phyloP scores from a whole-genome alignment of 1,140 invertebrate species.

The Andricus grossulariae region DNA sequence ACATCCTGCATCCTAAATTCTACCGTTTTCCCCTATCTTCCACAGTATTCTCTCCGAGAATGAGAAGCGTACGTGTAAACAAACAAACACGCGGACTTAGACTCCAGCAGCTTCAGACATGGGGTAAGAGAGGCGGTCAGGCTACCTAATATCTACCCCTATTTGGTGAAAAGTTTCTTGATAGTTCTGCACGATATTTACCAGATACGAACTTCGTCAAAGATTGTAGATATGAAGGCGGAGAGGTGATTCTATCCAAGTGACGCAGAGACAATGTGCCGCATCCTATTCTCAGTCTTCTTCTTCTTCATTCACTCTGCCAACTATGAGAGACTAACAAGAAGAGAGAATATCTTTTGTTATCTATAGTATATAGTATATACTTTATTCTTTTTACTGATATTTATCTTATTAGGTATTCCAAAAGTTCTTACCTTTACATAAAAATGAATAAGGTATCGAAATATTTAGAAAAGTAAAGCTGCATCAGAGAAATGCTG shows the following conservation, averaged over 20 bases:
- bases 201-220: slow-evolving; percentile 44
- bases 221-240: slow-evolving; percentile 41
- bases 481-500: neutral
- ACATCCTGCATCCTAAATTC: neutral
- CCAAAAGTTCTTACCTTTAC: too few species aligned
- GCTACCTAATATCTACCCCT: slow-evolving; percentile 5
- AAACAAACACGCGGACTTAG: slow-evolving; percentile 18
- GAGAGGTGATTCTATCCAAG: slow-evolving; percentile 34
- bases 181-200: slow-evolving; percentile 18
- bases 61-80: slow-evolving; percentile 1
- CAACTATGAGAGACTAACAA: neutral
- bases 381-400: too few species aligned
- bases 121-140: slow-evolving; percentile 17
- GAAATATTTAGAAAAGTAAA: too few species aligned
- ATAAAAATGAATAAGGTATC: too few species aligned
- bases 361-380: too few species aligned
- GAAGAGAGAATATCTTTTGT: neutral
- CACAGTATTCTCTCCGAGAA: neutral
- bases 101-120: neutral
- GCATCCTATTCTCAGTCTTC: neutral
- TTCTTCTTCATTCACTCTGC: slow-evolving; percentile 7
- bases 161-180: slow-evolving; percentile 27
- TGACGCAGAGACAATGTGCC: slow-evolving; percentile 34
- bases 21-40: slow-evolving; percentile 16
- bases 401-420: too few species aligned